These are phyloP conservation scores for Megatriorchis doriae DNA, from an alignment of 2,113 vertebrate species.

Conservation along the genomic window DNA sequence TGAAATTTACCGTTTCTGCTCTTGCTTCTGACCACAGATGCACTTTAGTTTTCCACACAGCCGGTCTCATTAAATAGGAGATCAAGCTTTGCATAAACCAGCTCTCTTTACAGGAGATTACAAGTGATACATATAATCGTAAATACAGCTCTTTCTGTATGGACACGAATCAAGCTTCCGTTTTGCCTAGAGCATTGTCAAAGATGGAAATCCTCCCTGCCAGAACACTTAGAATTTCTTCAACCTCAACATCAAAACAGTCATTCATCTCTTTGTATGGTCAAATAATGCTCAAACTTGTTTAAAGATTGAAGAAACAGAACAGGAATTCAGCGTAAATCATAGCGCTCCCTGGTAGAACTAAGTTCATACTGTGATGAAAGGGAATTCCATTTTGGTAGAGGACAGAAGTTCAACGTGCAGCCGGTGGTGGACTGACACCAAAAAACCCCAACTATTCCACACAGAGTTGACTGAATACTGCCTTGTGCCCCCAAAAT, in stretches of 20 bases:
- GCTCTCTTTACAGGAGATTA: not conserved
- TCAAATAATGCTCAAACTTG: slow-evolving; percentile 49
- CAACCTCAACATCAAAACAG: slow-evolving; percentile 23
- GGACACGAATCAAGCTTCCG: not conserved
- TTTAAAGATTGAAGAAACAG: slow-evolving; percentile 1
- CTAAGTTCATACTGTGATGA: not conserved
- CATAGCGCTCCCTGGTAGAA: not conserved
- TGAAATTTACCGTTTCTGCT: not conserved
- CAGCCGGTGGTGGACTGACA: not conserved
- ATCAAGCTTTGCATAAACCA: not conserved
- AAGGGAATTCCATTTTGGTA: not conserved
- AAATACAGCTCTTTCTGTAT: not conserved
- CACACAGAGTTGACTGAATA: not conserved
- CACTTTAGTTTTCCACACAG: not conserved
- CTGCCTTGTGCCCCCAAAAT: not conserved
- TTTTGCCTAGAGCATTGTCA: slow-evolving; percentile 26
- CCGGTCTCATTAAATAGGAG: not conserved
- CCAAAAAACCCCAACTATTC: not conserved
- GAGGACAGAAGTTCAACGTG: not conserved
- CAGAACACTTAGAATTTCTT: slow-evolving; percentile 6
- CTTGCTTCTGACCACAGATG: not conserved
- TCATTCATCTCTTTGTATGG: slow-evolving; percentile 12
- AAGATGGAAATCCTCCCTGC: slow-evolving; percentile 1
- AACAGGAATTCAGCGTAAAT: not conserved
- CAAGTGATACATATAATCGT: not conserved